Evolutionary conservation across 2,797 vertebrate species (phyloP).

Genomic region (Borostomias antarcticus): DNA sequence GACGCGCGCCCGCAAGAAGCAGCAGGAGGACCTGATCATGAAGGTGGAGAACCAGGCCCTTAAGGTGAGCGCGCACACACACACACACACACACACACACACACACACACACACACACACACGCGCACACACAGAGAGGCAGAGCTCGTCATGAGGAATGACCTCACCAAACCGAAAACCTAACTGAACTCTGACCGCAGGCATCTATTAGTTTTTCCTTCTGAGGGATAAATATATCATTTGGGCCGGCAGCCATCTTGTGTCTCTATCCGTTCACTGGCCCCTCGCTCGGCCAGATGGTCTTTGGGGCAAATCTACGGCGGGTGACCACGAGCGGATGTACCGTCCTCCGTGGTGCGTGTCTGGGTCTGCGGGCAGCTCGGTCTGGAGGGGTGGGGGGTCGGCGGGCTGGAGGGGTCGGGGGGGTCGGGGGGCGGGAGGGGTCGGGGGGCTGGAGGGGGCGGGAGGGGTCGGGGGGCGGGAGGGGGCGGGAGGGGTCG

Average conservation of each 20-base stretch:
- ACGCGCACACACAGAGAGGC: conserved; percentile 31
- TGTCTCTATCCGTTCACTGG: too few relatives aligned
- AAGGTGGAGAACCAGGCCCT: conserved; percentile 98
- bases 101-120: neutral
- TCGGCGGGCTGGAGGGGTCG: too few relatives aligned
- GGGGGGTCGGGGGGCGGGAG: too few relatives aligned
- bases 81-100: neutral
- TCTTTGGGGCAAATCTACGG: conserved; percentile 48
- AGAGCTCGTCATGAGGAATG: conserved; percentile 37
- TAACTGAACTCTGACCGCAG: conserved; percentile 30
- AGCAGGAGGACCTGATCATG: conserved; percentile 97
- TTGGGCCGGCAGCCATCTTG: conserved; percentile 32
- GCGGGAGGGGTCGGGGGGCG: too few relatives aligned
- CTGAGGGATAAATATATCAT: conserved; percentile 36
- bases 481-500: too few relatives aligned
- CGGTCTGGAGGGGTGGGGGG: too few relatives aligned
- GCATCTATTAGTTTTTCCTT: conserved; percentile 24
- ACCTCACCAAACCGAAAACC: conserved; percentile 38
- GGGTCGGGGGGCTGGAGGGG: too few relatives aligned
- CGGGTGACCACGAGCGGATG: conserved; percentile 51
- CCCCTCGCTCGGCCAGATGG: conserved; percentile 27
- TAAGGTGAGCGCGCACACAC: conserved; percentile 78
- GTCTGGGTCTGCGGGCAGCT: too few relatives aligned
- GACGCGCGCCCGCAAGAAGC: conserved; percentile 92
- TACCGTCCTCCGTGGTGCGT: conserved; percentile 19